A percentile compares a stretch with the other conserved stretches of the same genome.
These are phyloP conservation scores for Drosophila buzzatii DNA, from an alignment of 2,888 invertebrate genomes.

Conservation along the genomic window DNA sequence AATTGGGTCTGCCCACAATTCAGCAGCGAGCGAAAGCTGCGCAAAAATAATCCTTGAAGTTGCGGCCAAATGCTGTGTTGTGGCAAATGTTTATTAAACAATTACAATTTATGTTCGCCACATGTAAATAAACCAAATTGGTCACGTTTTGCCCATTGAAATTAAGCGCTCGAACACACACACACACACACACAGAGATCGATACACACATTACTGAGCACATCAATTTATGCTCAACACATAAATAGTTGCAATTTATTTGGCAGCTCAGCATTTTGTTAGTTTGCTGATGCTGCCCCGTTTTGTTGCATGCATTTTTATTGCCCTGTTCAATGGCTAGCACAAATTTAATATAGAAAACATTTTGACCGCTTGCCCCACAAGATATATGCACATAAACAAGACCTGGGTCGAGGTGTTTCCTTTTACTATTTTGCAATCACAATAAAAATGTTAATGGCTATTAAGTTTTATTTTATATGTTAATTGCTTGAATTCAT, in stretches of 20 bases:
- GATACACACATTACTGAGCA: constrained; percentile 24
- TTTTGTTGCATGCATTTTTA: constrained; percentile 32
- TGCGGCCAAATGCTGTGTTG: constrained; percentile 16
- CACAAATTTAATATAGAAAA: constrained; percentile 63
- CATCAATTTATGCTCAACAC: constrained; percentile 62
- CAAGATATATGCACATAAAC: constrained; percentile 24
- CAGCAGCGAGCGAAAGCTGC: constrained; percentile 47
- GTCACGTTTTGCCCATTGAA: constrained; percentile 84
- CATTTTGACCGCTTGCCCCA: constrained; percentile 57
- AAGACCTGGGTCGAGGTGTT: neutral
- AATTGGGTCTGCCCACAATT: constrained; percentile 46
- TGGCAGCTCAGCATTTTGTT: constrained; percentile 47
- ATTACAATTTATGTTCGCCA: constrained; percentile 83
- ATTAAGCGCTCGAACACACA: constrained; percentile 39
- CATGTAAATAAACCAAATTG: constrained; percentile 85
- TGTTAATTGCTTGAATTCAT: constrained; percentile 1
- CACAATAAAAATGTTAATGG: constrained; percentile 2
- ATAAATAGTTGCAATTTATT: constrained; percentile 76
- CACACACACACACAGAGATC: constrained; percentile 27
- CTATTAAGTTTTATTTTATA: neutral
- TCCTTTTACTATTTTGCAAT: constrained; percentile 6
- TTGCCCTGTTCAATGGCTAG: constrained; percentile 30
- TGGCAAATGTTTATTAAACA: constrained; percentile 65
- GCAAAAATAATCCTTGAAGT: constrained; percentile 29
- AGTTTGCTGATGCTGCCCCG: constrained; percentile 29